Percentiles rank a stretch among this genome's conserved stretches.
Evolutionary conservation across 2,888 invertebrate genomes (phyloP).

Genomic region (Penaeus monodon): DNA sequence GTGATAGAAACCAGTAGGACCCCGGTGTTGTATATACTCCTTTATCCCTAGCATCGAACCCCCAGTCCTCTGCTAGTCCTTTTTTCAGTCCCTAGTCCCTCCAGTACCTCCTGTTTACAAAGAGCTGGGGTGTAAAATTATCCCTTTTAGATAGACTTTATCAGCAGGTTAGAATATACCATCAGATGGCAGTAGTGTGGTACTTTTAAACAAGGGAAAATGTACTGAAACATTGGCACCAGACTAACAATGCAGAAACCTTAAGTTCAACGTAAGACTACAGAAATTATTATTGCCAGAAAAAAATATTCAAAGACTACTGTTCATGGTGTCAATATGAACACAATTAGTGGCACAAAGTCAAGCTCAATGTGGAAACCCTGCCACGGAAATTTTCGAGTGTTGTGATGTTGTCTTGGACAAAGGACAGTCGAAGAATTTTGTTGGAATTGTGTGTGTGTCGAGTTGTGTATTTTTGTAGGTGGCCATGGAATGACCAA

Average conservation of each 20-base stretch:
- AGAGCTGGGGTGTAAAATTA: slow-evolving; percentile 27
- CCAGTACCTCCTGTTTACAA: slow-evolving; percentile 29
- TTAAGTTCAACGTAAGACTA: background rate
- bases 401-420: slow-evolving; percentile 5
- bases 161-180: slow-evolving; percentile 31
- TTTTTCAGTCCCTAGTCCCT: slow-evolving; percentile 35
- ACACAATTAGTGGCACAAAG: slow-evolving; percentile 8
- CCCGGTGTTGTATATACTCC: slow-evolving; percentile 44
- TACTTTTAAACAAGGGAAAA: slow-evolving; percentile 8
- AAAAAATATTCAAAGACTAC: background rate
- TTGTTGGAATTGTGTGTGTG: slow-evolving; percentile 9
- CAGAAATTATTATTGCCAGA: background rate
- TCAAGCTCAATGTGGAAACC: slow-evolving; percentile 8
- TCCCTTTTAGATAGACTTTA: slow-evolving; percentile 43
- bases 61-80: slow-evolving; percentile 16
- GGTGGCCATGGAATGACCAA: slow-evolving; percentile 46
- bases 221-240: slow-evolving; percentile 1
- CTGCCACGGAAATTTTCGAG: background rate
- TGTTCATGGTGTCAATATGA: background rate
- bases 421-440: background rate
- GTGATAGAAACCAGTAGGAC: slow-evolving; percentile 43
- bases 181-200: slow-evolving; percentile 35
- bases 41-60: background rate
- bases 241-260: slow-evolving; percentile 9
- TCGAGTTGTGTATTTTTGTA: slow-evolving; percentile 52